Evolutionary conservation across 1,140 invertebrate species (phyloP).

Genomic region (Drosophila parvula): DNA sequence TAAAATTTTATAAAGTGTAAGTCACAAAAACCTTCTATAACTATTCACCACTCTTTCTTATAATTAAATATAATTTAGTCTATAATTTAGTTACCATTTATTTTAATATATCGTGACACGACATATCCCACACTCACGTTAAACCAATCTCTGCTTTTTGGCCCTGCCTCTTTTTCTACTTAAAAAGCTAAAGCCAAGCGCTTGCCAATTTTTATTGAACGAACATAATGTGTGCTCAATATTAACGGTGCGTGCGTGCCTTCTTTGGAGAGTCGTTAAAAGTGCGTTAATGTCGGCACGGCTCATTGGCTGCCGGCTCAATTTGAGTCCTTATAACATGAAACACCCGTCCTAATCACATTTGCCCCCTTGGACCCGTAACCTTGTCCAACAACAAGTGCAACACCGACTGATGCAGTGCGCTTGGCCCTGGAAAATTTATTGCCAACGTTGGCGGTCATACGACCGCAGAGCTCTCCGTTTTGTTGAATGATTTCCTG

Average conservation of each 20-base stretch:
- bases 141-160: background rate
- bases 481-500: constrained; percentile 69
- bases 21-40: no score
- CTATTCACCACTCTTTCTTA: background rate
- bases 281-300: constrained; percentile 70
- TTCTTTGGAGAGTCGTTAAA: constrained; percentile 58
- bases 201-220: constrained; percentile 73
- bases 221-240: constrained; percentile 57
- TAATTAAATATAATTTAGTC: background rate
- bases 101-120: background rate
- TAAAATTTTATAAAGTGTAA: background rate
- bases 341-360: constrained; percentile 54
- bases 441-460: constrained; percentile 51
- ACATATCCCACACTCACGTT: background rate
- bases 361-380: constrained; percentile 32
- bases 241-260: constrained; percentile 46
- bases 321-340: constrained; percentile 26
- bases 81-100: background rate
- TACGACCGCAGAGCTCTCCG: constrained; percentile 31
- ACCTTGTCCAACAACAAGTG: constrained; percentile 45
- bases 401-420: constrained; percentile 44
- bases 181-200: constrained; percentile 41
- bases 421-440: constrained; percentile 59
- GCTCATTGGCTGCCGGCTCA: constrained; percentile 67
- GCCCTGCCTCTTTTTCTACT: background rate